A percentile compares a stretch with the other conserved stretches of the same genome.
phyloP scores from a whole-genome alignment of 2,797 vertebrate species.

The Numenius phaeopus region DNA sequence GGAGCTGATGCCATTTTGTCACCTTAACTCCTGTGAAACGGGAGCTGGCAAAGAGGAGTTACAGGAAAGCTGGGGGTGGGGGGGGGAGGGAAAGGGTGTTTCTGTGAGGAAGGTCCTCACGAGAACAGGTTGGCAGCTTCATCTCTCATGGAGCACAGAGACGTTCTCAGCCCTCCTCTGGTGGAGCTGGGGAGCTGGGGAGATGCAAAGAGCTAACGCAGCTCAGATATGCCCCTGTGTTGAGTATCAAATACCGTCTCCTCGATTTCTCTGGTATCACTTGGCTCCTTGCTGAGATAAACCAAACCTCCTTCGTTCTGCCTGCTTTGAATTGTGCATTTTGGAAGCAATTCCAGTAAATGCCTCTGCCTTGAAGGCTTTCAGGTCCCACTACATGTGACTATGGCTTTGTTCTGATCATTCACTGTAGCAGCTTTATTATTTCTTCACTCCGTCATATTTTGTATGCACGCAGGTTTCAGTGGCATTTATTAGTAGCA shows the following conservation, averaged over 20 bases:
- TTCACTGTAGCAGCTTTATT: background rate
- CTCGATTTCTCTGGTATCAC: conserved; percentile 36
- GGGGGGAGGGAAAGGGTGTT: background rate
- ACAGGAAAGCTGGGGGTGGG: background rate
- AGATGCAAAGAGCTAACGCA: background rate
- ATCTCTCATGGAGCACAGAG: background rate
- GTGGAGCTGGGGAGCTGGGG: background rate
- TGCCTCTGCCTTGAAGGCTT: conserved; percentile 11
- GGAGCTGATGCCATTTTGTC: background rate
- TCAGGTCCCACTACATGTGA: background rate
- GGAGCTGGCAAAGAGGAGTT: background rate
- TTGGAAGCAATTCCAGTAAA: conserved; percentile 79
- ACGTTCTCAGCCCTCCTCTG: background rate
- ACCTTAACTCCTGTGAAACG: background rate
- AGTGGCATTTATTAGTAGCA: background rate
- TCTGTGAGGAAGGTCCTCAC: background rate
- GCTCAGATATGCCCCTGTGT: background rate
- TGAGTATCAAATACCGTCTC: background rate
- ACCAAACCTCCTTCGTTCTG: conserved; percentile 71
- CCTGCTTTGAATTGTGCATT: conserved; percentile 78
- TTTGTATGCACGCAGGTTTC: background rate
- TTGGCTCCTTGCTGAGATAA: conserved; percentile 60
- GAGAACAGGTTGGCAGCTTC: background rate
- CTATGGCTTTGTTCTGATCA: background rate
- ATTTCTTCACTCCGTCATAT: background rate